Base-by-base conservation (phyloP, 2,797 vertebrate species). In the Phrynocephalus guinanensis region DNA sequence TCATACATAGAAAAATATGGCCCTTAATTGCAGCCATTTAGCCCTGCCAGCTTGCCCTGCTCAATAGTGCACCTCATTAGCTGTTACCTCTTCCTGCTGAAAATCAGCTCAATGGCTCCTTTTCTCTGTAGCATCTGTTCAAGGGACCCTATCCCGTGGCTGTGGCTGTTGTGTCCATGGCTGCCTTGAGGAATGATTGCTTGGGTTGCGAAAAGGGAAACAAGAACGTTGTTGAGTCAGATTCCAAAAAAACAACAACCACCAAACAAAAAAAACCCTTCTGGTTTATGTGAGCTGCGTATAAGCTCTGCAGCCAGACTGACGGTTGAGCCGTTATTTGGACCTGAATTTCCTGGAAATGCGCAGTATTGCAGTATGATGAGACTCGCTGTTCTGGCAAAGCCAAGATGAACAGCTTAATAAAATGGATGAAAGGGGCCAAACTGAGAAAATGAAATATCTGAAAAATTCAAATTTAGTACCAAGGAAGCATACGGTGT, bases 171-270 rank as follows among this genome's bases (percentile, higher is more conserved):
- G 86, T 89, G 86, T 92, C 48, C 18, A 56, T 79, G 76, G 72
- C 86, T 91, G 63, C 84, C 89, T 86, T 66, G 71, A 93, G 87
- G 75, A 95, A 85, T 94, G 92, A 94, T 94, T 89, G 82, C 71
- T 94, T 91, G 86, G 76, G 63, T 93, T 92, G 90, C 93, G 72
- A 85, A 79, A 83, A 89, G 83, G 88, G 91, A 82, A 92, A 80
- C 92, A 73, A 38, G 71, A 86, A 85, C 89, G 87, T 90, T 87
- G 89, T 93, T 75, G 3, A 72, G 82, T 90, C 91, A 67, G 68
- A 22, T 89, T 92, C 88, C 8, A 9, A 92, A 77, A 78, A 71
- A 44, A 33, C 33, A 38, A 38, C 1, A 3, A n/a, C n/a, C n/a
- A n/a, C n/a, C n/a, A 38, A 38, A 3, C 38, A 38, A 38, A 38